Evolutionary conservation across 2,797 vertebrate species (phyloP), one percentile per base, ranked within the genome.

Genomic region (Lemur catta): DNA sequence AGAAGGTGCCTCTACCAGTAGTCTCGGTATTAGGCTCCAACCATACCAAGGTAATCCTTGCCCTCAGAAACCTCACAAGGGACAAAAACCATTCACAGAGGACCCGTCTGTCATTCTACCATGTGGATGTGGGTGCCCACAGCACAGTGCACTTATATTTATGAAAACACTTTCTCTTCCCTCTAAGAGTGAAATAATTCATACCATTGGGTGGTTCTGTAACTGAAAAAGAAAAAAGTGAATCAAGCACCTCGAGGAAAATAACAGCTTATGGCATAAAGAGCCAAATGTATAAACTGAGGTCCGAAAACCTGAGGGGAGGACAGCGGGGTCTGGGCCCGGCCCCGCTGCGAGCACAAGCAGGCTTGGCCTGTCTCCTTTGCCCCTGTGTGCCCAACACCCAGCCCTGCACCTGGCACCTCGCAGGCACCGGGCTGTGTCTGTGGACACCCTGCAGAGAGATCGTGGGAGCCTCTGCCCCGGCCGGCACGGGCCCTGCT

Each of bases 401-500:
- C 2, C 7, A 18, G 59, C 50, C 3, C 14, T 0, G 2, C 18
- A 12, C 3, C 12, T 4, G 38, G 30, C 10, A 38, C 18, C 17
- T 17, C 41, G 3, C 24, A 55, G 41, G 10, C 14, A 38, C 11
- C 24, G 6, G 71, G 26, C 17, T n/a, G 28, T 33, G 17, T 33
- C 13, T 24, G 0, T 0, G 4, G 75, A 17, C 26, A 7, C 4
- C 0, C 3, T 14, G 1, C 1, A 1, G 22, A 22, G 41, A 76
- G 20, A 3, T 1, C 22, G 17, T 1, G 20, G 59, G 63, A 65
- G 26, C 0, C 9, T 24, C 15, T 5, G 5, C 17, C 24, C 17
- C 26, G 61, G 35, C 1, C 8, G 6, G 41, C 0, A 0, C 0
- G 0, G 4, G 4, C 4, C 1, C 9, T 2, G 2, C 41, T n/a